Evolutionary conservation across 2,888 invertebrate genomes (phyloP).

Genomic region (Apamea monoglypha): DNA sequence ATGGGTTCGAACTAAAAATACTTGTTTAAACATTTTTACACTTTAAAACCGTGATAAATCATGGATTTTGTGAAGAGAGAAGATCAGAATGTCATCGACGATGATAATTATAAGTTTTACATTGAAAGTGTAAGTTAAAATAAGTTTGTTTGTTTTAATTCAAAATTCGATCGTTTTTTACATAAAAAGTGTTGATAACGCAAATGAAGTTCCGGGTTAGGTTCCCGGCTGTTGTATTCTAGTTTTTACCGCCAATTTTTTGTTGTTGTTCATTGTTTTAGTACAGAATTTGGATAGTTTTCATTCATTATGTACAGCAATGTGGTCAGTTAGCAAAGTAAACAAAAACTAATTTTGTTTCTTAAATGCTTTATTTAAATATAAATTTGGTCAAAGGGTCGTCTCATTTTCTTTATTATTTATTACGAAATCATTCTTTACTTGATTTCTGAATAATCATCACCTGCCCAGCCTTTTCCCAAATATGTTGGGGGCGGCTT

Average conservation of each 20-base stretch:
- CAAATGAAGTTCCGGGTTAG: slow-evolving; percentile 59
- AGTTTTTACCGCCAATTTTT: slow-evolving; percentile 25
- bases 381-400: neutral
- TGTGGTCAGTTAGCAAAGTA: neutral
- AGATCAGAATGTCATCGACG: slow-evolving; percentile 82
- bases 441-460: neutral
- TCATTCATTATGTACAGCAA: neutral
- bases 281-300: neutral
- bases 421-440: neutral
- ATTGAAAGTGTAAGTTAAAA: slow-evolving; percentile 82
- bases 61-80: slow-evolving; percentile 88
- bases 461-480: too few relatives aligned
- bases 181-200: slow-evolving; percentile 57
- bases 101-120: slow-evolving; percentile 84
- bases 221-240: slow-evolving; percentile 35
- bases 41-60: slow-evolving; percentile 40
- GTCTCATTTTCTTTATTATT: neutral
- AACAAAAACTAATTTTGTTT: slow-evolving; percentile 6
- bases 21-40: slow-evolving; percentile 59
- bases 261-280: slow-evolving; percentile 3
- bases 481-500: too few relatives aligned
- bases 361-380: neutral
- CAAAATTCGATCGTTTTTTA: slow-evolving; percentile 63
- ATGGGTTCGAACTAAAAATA: slow-evolving; percentile 63
- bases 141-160: slow-evolving; percentile 41